Evolutionary conservation across 2,113 vertebrate species (phyloP).

Genomic region (Phasianus colchicus): DNA sequence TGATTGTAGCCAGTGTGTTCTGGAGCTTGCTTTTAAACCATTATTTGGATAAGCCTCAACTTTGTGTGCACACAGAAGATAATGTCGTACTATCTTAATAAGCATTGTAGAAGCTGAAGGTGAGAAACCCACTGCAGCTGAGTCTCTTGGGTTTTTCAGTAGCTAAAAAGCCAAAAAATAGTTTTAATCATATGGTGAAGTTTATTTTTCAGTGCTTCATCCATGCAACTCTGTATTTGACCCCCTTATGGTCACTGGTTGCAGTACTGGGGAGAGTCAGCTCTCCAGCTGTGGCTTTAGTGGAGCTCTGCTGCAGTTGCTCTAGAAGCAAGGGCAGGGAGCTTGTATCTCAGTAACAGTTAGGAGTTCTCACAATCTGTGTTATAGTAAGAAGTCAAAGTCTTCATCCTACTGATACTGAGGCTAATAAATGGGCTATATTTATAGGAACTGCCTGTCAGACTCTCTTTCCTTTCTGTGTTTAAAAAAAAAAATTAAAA

Average conservation of each 20-base stretch:
- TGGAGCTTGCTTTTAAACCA: neutral
- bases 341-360: neutral
- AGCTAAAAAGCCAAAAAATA: neutral
- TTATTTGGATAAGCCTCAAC: neutral
- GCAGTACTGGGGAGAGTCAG: neutral
- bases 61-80: fast-evolving
- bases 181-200: neutral
- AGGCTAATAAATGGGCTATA: neutral
- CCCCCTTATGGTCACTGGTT: neutral
- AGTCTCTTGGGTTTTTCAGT: neutral
- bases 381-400: neutral
- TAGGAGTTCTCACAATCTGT: neutral
- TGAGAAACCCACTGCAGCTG: neutral
- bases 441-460: neutral
- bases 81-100: neutral
- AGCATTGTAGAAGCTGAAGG: neutral
- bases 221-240: neutral
- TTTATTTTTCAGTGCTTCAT: neutral
- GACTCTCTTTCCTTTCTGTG: neutral
- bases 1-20: neutral
- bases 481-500: neutral
- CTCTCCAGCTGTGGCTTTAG: neutral
- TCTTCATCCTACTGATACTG: neutral
- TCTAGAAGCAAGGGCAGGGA: neutral
- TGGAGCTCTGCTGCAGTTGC: neutral